Evolutionary conservation across 2,797 vertebrate species (phyloP).

Genomic region (Garrulus glandarius): DNA sequence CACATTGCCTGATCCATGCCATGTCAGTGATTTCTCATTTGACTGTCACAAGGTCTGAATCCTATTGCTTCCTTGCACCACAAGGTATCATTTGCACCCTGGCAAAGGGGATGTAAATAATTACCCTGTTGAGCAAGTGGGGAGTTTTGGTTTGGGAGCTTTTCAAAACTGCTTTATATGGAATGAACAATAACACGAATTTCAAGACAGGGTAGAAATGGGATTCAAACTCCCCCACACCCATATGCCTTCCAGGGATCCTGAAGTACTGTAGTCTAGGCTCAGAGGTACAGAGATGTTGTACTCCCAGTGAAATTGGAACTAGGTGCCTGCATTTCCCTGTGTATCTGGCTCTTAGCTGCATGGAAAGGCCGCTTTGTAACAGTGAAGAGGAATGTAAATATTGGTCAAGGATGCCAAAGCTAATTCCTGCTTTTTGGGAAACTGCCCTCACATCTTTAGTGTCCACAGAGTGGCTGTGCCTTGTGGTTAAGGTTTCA

Average conservation of each 20-base stretch:
- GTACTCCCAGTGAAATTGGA: not conserved
- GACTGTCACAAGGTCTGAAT: not conserved
- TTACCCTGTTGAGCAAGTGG: not conserved
- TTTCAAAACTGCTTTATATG: conserved; percentile 13
- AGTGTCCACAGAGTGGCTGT: not conserved
- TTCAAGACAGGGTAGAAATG: conserved; percentile 33
- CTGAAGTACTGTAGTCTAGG: not conserved
- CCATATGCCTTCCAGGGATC: not conserved
- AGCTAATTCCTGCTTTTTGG: conserved; percentile 20
- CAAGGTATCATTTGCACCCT: not conserved
- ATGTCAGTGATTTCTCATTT: not conserved
- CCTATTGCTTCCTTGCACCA: not conserved
- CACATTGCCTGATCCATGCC: not conserved
- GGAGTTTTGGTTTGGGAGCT: conserved; percentile 29
- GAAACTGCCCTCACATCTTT: conserved; percentile 25
- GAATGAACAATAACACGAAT: not conserved
- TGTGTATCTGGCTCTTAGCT: not conserved
- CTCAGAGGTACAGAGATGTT: not conserved
- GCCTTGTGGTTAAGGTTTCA: conserved; percentile 23
- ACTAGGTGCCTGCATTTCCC: not conserved
- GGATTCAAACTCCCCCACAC: not conserved
- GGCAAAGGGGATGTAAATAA: conserved; percentile 18
- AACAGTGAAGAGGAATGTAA: not conserved
- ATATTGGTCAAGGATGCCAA: not conserved
- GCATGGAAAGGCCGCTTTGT: not conserved